phyloP scores from a whole-genome alignment of 2,113 vertebrate species.

The Labeo rohita region DNA sequence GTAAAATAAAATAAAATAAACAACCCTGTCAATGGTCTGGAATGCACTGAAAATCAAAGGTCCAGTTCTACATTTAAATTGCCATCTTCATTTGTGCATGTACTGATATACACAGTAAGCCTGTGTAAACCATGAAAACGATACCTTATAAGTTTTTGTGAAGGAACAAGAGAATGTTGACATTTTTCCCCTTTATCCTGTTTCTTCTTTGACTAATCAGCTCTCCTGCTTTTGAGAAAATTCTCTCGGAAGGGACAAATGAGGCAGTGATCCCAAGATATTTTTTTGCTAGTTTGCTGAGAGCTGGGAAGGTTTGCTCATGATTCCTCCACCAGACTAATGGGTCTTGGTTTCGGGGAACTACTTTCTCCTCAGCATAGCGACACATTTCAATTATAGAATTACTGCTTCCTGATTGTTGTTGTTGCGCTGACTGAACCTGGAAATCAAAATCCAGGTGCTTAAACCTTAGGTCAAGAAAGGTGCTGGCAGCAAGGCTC shows the following conservation, averaged over 20 bases:
- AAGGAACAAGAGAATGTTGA: constrained; percentile 7
- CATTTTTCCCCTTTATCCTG: not conserved
- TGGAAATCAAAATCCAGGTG: constrained; percentile 1
- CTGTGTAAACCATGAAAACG: not conserved
- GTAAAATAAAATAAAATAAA: too few species aligned
- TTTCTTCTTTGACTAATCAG: constrained; percentile 19
- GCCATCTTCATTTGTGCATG: not conserved
- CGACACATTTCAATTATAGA: too few species aligned
- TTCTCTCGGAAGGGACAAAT: constrained; percentile 40
- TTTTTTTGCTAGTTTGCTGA: constrained; percentile 11
- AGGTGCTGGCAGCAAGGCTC: constrained; percentile 40
- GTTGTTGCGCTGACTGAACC: too few species aligned
- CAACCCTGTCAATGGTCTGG: not conserved
- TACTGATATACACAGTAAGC: not conserved
- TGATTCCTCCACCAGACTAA: constrained; percentile 50
- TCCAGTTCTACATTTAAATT: not conserved
- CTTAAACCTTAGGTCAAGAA: constrained; percentile 42
- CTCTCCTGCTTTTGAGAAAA: constrained; percentile 36
- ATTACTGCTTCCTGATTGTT: too few species aligned
- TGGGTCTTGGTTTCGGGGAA: constrained; percentile 39
- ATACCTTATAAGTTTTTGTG: not conserved
- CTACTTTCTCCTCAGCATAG: constrained; percentile 21
- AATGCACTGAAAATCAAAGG: not conserved
- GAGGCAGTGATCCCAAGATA: constrained; percentile 22
- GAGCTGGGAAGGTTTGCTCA: constrained; percentile 43